phyloP scores from a whole-genome alignment of 2,113 vertebrate species.

The Brachyhypopomus gauderio region DNA sequence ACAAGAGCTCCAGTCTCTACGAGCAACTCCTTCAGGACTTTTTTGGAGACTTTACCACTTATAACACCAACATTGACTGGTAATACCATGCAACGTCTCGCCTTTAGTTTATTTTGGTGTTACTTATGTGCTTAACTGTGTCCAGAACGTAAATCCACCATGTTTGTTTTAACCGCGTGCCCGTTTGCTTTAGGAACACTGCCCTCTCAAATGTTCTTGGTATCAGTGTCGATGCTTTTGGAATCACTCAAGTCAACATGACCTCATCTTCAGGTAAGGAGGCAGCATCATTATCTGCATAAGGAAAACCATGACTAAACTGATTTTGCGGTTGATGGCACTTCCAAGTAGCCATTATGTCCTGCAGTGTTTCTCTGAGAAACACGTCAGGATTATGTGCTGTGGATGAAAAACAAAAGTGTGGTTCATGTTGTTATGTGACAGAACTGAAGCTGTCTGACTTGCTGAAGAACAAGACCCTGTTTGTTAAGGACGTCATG shows the following conservation, averaged over 20 bases:
- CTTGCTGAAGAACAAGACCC: constrained; percentile 65
- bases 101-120: not conserved
- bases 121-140: not conserved
- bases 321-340: not conserved
- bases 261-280: constrained; percentile 59
- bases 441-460: constrained; percentile 65
- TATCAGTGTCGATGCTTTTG: constrained; percentile 62
- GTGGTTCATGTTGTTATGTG: constrained; percentile 28
- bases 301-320: not conserved
- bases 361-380: not conserved
- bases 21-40: constrained; percentile 63
- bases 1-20: constrained; percentile 49
- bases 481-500: constrained; percentile 66
- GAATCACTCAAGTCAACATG: constrained; percentile 55
- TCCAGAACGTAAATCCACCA: not conserved
- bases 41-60: constrained; percentile 70
- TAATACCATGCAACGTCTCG: constrained; percentile 31
- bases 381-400: not conserved
- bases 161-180: constrained; percentile 1
- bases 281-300: not conserved
- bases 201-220: constrained; percentile 56
- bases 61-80: constrained; percentile 65
- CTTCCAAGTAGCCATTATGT: not conserved
- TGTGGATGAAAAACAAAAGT: not conserved
- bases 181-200: constrained; percentile 59